Conservation (phyloP, 2,797 vertebrate genomes). For the Artibeus lituratus region DNA sequence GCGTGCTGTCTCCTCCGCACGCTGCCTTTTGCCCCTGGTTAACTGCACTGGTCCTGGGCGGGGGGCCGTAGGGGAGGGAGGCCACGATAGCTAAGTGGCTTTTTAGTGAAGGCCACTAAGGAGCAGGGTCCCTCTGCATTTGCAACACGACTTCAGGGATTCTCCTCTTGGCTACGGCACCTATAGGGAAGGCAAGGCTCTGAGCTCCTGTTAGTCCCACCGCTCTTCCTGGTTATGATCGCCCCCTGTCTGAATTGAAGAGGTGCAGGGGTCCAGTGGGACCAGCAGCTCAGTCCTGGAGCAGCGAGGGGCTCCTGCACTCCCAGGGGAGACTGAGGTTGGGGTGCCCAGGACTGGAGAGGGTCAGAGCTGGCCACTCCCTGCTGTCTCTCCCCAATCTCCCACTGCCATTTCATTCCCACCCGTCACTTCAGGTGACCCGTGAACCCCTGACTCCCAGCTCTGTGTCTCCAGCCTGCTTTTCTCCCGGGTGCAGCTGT, state of each 20-base stretch:
- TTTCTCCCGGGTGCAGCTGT: neutral
- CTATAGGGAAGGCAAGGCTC: neutral
- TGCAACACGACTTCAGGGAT: neutral
- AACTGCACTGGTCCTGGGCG: neutral
- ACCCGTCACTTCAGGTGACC: neutral
- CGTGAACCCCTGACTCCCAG: neutral
- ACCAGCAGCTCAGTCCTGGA: neutral
- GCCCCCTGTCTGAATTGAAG: neutral
- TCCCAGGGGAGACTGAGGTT: neutral
- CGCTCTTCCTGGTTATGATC: neutral
- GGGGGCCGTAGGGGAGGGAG: neutral
- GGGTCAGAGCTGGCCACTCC: neutral
- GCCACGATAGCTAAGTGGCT: neutral
- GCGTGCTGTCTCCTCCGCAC: rapidly evolving
- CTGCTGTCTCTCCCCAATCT: neutral
- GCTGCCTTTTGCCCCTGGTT: neutral
- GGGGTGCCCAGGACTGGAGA: neutral
- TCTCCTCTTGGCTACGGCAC: neutral
- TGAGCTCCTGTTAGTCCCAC: neutral
- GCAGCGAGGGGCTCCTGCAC: neutral
- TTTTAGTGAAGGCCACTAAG: neutral
- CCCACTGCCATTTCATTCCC: neutral
- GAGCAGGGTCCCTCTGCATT: neutral
- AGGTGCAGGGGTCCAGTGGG: neutral
- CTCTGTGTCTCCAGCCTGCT: neutral